Evolutionary conservation across 1,140 invertebrate genomes (phyloP), one percentile per base, ranked within the genome.

Genomic region (Diploscapter pachys): DNA sequence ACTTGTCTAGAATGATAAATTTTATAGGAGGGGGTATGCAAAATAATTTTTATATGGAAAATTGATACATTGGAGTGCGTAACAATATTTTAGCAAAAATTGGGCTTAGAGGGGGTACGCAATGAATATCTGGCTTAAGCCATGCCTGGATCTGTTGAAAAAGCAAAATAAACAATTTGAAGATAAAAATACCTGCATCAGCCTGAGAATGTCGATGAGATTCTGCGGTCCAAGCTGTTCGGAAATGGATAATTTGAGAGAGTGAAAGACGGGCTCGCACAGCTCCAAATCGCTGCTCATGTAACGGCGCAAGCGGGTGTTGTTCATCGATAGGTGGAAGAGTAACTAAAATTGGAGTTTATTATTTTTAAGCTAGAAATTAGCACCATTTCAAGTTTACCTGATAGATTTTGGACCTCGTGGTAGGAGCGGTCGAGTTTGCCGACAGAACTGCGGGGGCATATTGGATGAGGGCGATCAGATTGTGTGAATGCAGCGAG

Each of bases 151-250:
- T 59, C 9, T 59, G 9, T 59, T 11, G 9, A 59, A 59, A 9
- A 59, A 59, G 13, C 9, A 11, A 59, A 59, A 59, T 9, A 11
- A 13, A 11, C 9, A 9, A 59, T 11, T 11, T 59, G 31, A 31
- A 31, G 31, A 31, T 31, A 31, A n/a, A 11, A 11, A 64, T 50
- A 77, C 76, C 76, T 78, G 77, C 57, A 78, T n/a, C 57, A 78
- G 61, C 63, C 77, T 59, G 48, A 78, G 67, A 49, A 78, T 78
- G 56, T 78, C 77, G 11, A 78, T 72, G 61, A 78, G 61, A 64
- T 78, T 78, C 57, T 78, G 77, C 31, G 77, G 77, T 55, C 77
- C 77, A 4, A 78, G 31, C 52, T 78, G 48, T 11, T 78, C 77
- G 63, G 53, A 11, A 11, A 78, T 49, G 31, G 77, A 78, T n/a